These are phyloP conservation scores for Dyspetes luteomarginatus DNA, from an alignment of 2,888 invertebrate genomes.

Conservation along the genomic window DNA sequence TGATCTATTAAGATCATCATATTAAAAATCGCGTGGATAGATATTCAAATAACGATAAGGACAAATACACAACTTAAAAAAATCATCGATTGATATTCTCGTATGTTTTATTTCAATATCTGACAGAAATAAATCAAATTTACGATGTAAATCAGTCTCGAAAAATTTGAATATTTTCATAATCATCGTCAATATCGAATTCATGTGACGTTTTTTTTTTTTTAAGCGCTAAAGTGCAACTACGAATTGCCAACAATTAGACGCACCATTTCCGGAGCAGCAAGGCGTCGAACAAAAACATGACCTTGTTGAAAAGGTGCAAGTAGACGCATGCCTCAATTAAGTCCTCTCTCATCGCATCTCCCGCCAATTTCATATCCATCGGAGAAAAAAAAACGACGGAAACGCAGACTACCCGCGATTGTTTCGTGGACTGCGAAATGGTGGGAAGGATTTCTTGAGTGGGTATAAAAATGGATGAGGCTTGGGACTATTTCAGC, in stretches of 20 bases:
- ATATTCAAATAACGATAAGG: not conserved
- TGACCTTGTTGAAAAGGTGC: conserved; percentile 21
- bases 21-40: not conserved
- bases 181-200: not conserved
- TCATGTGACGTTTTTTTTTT: not conserved
- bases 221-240: not conserved
- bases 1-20: not conserved
- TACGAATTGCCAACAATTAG: conserved; percentile 15
- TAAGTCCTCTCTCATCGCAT: conserved; percentile 17
- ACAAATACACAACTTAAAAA: not conserved
- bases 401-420: conserved; percentile 8
- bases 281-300: not conserved
- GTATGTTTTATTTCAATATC: too few species aligned
- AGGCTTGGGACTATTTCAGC: not conserved
- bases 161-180: not conserved
- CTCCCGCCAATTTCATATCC: not conserved
- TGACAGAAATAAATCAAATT: too few species aligned
- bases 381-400: conserved; percentile 16
- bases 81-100: too few species aligned
- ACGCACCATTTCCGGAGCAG: not conserved
- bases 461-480: conserved; percentile 41
- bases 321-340: conserved; percentile 23
- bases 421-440: conserved; percentile 1
- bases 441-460: not conserved
- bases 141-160: too few species aligned